Evolutionary conservation across 2,888 invertebrate genomes (phyloP), one percentile per base, ranked within the genome.

Genomic region (Brachyptera putata): DNA sequence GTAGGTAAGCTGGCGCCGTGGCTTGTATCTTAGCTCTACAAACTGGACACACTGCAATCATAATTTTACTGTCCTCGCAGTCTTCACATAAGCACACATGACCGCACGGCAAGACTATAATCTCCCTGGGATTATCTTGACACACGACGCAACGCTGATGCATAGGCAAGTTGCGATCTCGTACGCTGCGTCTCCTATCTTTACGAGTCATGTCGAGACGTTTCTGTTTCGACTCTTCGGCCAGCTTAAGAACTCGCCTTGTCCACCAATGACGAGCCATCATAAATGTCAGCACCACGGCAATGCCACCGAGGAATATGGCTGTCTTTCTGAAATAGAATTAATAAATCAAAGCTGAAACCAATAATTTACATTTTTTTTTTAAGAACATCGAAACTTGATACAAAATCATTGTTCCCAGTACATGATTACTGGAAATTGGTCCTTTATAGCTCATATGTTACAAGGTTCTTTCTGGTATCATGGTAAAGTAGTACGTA

Each of bases 41-140:
- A n/a, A n/a, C n/a, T n/a, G n/a, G n/a, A n/a, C n/a, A n/a, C n/a
- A n/a, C n/a, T n/a, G n/a, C n/a, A n/a, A n/a, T n/a, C n/a, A n/a
- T n/a, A n/a, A n/a, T n/a, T n/a, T n/a, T n/a, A n/a, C n/a, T n/a
- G n/a, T 85, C 83, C 1, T 84, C 83, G 72, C 95, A 95, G 72
- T 93, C 90, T 72, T 89, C 89, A 71, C 95, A 95, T 25, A 94
- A 75, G 69, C 93, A 93, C 4, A 94, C 88, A 73, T 95, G 95
- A 0, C 94, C 93, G 74, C 95, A 95, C 0, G 93, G 91, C 63
- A 95, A 74, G 57, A 94, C 75, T 67, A 94, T 89, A 39, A 92
- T 86, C 84, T 94, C 92, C 69, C 90, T 86, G 1, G 90, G 90
- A 77, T 91, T 91, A 60, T 82, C 83, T 36, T 87, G 80, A 74